These are phyloP conservation scores for Acanthoscelides obtectus DNA, from an alignment of 2,888 invertebrate species.

Conservation along the genomic window DNA sequence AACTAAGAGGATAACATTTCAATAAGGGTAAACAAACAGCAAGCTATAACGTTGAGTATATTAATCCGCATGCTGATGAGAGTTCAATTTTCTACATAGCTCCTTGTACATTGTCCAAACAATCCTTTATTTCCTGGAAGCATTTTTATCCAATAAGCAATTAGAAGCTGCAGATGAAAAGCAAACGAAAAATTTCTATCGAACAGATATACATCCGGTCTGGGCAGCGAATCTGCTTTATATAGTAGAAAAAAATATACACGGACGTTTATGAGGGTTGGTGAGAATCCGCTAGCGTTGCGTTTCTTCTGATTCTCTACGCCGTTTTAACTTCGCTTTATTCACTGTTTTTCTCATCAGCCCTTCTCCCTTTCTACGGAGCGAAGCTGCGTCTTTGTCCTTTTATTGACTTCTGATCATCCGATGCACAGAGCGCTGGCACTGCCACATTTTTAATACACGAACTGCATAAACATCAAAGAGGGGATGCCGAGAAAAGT, in stretches of 20 bases:
- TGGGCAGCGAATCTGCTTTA: background rate
- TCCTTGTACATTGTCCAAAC: background rate
- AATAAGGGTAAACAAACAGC: too few species aligned
- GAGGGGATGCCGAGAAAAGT: background rate
- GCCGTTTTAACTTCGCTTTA: conserved; percentile 5
- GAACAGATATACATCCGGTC: background rate
- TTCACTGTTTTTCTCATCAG: conserved; percentile 2
- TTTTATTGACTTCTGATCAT: conserved; percentile 1
- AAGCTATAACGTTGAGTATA: too few species aligned
- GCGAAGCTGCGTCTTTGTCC: background rate
- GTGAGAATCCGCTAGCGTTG: conserved; percentile 1
- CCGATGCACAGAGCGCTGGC: background rate
- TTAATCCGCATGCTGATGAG: too few species aligned
- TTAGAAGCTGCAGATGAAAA: background rate
- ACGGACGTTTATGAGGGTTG: background rate
- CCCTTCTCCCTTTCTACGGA: background rate
- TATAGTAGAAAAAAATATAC: background rate
- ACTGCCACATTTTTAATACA: background rate
- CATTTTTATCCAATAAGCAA: background rate
- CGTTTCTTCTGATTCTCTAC: conserved; percentile 1
- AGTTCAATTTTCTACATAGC: too few species aligned
- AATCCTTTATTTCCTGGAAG: background rate
- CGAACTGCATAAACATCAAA: background rate
- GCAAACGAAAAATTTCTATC: background rate
- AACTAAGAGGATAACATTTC: too few species aligned